Evolutionary conservation across 2,797 vertebrate species (phyloP).

Genomic region (Ctenosaura bakeri): DNA sequence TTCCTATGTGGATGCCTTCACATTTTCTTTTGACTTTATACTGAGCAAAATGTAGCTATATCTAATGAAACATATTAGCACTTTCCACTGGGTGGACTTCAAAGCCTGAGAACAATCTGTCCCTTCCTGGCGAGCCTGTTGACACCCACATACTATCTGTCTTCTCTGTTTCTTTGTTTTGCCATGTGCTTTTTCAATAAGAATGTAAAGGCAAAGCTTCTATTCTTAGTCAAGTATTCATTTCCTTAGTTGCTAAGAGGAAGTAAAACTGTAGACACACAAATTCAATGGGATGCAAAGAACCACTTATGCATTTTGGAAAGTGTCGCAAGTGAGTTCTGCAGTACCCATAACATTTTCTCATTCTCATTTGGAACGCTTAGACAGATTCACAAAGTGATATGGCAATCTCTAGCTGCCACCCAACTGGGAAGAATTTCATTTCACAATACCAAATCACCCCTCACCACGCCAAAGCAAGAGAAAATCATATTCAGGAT

Average conservation of each 20-base stretch:
- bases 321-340: neutral
- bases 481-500: too few species aligned
- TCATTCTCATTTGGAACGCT: neutral
- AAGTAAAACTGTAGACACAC: too few species aligned
- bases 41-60: neutral
- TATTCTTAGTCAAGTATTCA: conserved; percentile 32
- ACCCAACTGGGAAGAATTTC: too few species aligned
- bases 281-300: neutral
- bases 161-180: conserved; percentile 39
- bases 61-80: neutral
- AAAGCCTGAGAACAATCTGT: neutral
- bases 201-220: conserved; percentile 49
- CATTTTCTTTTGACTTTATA: neutral
- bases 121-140: neutral
- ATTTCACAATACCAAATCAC: too few species aligned
- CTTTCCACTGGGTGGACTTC: conserved; percentile 9
- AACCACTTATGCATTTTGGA: neutral
- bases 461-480: too few species aligned
- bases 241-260: conserved; percentile 3
- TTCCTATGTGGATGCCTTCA: neutral
- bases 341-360: neutral
- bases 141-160: conserved; percentile 52
- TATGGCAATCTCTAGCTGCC: too few species aligned
- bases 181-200: neutral
- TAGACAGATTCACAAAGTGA: too few species aligned